Conservation (phyloP, 2,888 invertebrate genomes). For the Phaonia tiefii region DNA sequence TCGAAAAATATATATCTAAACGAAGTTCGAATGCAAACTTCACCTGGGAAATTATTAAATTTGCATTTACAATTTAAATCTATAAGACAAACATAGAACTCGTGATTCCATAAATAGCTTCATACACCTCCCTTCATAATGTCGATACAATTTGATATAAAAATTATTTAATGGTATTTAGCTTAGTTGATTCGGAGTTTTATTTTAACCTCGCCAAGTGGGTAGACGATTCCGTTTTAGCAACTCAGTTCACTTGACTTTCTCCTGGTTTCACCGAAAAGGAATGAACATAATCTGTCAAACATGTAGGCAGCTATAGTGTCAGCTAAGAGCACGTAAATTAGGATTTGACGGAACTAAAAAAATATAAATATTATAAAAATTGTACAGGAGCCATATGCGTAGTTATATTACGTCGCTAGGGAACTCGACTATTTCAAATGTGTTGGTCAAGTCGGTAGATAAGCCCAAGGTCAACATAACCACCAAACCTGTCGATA, state of each 20-base stretch:
- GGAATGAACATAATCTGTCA: constrained; percentile 91
- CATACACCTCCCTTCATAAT: no score
- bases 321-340: constrained; percentile 91
- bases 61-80: not conserved
- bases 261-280: constrained; percentile 90
- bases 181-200: no score
- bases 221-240: constrained; percentile 49
- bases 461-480: constrained; percentile 91
- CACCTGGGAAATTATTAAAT: no score
- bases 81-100: not conserved
- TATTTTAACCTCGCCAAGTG: no score
- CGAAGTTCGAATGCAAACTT: no score
- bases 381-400: no score
- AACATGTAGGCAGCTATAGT: constrained; percentile 91
- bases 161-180: no score
- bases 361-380: no score
- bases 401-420: constrained; percentile 93
- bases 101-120: not conserved
- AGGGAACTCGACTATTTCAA: constrained; percentile 97
- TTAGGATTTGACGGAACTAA: constrained; percentile 93
- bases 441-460: constrained; percentile 92
- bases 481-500: constrained; percentile 91
- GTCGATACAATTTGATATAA: no score
- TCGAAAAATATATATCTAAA: not conserved
- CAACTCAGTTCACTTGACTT: constrained; percentile 75